Base-by-base conservation (phyloP, 2,797 vertebrate species). In the Thunnus albacares region DNA sequence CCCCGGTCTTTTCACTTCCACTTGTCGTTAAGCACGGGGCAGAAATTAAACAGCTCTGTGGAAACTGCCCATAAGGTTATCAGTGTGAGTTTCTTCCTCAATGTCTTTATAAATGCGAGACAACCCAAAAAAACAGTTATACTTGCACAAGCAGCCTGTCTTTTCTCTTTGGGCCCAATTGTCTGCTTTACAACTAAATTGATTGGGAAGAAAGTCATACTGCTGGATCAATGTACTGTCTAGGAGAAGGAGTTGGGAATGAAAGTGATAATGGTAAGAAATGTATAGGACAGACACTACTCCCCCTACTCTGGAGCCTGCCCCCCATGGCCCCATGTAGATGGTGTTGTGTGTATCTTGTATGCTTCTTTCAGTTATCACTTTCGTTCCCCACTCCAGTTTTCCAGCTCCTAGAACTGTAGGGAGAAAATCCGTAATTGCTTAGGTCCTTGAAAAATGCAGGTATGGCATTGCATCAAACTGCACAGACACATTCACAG, bases 261-360 rank as follows among this genome's bases (percentile, higher is more conserved):
- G 82, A 83, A 85, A 87, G 53, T 71, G 85, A 87, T 90, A 81
- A 87, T 83, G 33, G 69, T 71, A 71, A 75, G 45, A 80, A 61
- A 72, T 0, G 18, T 51, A 30, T 30, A 47, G 51, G 5, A 71
- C 41, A 60, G 35, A 53, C 59, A 52, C 59, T 35, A 7, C 9
- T n/a, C 28, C 35, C 35, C 35, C 35, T 38, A 38, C 35, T 38
- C 35, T 38, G 6, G 15, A 14, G 14, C 45, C 14, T 15, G 45
- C 43, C 13, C 43, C 13, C 13, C 41, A 12, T 5, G 43, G 43
- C 14, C 43, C 43, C 43, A 45, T 45, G 43, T 5, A 15, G 43
- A 14, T 43, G 13, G 41, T 43, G 41, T 14, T 45, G 43, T 15
- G 43, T 45, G 13, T 45, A 17, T 45, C 14, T 45, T 45, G 43